Evolutionary conservation across 2,797 vertebrate species (phyloP).

Genomic region (Rhodeus uyekii): DNA sequence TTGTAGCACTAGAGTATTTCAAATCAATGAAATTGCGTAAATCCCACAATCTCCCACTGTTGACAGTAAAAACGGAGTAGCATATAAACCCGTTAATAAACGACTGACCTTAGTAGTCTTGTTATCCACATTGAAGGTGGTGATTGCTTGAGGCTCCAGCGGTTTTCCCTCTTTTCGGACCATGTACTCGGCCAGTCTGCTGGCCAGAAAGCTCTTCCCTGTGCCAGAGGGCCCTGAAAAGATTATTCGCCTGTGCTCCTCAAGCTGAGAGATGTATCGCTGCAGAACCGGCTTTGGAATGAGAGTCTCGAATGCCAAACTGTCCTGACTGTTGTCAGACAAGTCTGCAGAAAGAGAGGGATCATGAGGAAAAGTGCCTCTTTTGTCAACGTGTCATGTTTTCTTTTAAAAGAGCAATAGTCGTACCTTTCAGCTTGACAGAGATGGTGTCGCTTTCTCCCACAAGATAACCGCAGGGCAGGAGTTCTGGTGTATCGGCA

Average conservation of each 20-base stretch:
- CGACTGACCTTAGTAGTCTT: slow-evolving; percentile 83
- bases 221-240: slow-evolving; percentile 85
- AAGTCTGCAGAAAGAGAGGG: slow-evolving; percentile 66
- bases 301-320: slow-evolving; percentile 83
- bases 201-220: slow-evolving; percentile 85
- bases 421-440: slow-evolving; percentile 80
- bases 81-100: background rate
- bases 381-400: background rate
- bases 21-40: background rate
- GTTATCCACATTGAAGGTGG: slow-evolving; percentile 85
- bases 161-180: slow-evolving; percentile 81
- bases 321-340: slow-evolving; percentile 77
- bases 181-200: slow-evolving; percentile 80
- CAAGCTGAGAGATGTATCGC: slow-evolving; percentile 82
- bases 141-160: slow-evolving; percentile 76
- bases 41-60: background rate
- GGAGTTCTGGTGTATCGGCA: slow-evolving; percentile 78
- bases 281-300: slow-evolving; percentile 85
- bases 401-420: background rate
- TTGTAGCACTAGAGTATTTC: background rate
- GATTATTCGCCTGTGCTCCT: slow-evolving; percentile 83
- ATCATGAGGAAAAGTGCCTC: background rate
- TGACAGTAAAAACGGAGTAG: background rate
- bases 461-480: slow-evolving; percentile 86
- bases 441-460: slow-evolving; percentile 86